Evolutionary conservation across 1,140 invertebrate species (phyloP), one percentile per base, ranked within the genome.

Genomic region (Polypedilum vanderplanki): DNA sequence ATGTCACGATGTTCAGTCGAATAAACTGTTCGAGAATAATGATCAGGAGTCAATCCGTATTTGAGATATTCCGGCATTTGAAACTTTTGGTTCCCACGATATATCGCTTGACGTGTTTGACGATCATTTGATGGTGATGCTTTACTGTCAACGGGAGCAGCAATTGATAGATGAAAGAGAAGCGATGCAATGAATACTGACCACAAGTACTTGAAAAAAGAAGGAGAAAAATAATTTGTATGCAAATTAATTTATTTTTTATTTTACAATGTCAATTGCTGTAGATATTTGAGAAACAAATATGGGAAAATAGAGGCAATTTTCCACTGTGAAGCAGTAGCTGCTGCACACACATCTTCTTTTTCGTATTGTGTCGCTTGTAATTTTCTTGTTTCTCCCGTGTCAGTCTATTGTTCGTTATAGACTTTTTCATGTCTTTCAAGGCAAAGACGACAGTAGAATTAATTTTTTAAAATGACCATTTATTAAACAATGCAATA

Each of bases 131-230:
- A 1, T 20, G 20, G 9, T 18, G 17, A 20, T 20, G 10, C 15
- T 18, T 70, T 9, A 70, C 3, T 70, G 65, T 18, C 65, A 70
- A 18, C 10, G 7, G 9, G 5, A 22, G 17, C 65, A 7, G 9
- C 17, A 18, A 20, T 18, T 20, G 20, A 70, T 70, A 22, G 18
- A 70, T 70, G 17, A 70, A 22, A 5, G 1, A 33, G 0, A 20
- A 22, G 20, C 17, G 10, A 18, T 18, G 65, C 20, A 20, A 70
- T 70, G 17, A 70, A 9, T 18, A 70, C 20, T 20, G 65, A 70
- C 65, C 65, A 70, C n/a, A 18, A 70, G 65, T 70, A 20, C 65
- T 70, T 70, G 65, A 70, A 70, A 57, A 57, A 57, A 57, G n/a
- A 15, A 3, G 46, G n/a, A 57, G 10, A 57, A 70, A 70, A 70